Evolutionary conservation across 92 coral and sea anemone genomes (phyloP).

Genomic region (Nematostella vectensis): DNA sequence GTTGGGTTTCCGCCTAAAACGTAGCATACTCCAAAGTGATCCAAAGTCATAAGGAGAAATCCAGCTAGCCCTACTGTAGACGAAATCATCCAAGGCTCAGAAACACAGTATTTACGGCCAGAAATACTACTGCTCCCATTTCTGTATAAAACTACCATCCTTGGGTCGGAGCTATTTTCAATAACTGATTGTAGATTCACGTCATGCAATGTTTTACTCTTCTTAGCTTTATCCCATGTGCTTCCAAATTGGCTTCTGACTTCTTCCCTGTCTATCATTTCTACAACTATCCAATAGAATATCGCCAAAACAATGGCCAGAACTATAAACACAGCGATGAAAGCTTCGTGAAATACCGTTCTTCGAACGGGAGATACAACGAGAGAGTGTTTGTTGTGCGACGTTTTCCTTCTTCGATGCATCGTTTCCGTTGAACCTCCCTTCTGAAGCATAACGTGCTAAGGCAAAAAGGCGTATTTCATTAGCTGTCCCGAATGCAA

Average conservation of each 20-base stretch:
- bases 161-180: no score
- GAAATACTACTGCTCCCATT: no score
- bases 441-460: no score
- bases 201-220: no score
- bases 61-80: constrained; percentile 51
- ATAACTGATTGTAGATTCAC: background rate
- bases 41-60: constrained; percentile 31
- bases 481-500: no score
- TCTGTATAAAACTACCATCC: no score
- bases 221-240: no score
- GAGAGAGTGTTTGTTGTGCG: no score
- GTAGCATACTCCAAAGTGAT: constrained; percentile 32
- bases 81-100: constrained; percentile 33
- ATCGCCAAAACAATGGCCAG: constrained; percentile 3
- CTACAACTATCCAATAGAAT: constrained; percentile 9
- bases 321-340: background rate
- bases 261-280: constrained; percentile 4
- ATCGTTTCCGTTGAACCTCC: no score
- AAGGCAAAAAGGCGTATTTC: no score
- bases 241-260: no score
- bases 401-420: no score
- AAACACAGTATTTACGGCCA: constrained; percentile 45
- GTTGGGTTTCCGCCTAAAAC: constrained; percentile 27
- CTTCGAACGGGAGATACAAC: background rate
- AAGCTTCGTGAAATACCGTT: background rate